Evolutionary conservation across 2,888 invertebrate species (phyloP), one percentile per base, ranked within the genome.

Genomic region (Uropetala carovei): DNA sequence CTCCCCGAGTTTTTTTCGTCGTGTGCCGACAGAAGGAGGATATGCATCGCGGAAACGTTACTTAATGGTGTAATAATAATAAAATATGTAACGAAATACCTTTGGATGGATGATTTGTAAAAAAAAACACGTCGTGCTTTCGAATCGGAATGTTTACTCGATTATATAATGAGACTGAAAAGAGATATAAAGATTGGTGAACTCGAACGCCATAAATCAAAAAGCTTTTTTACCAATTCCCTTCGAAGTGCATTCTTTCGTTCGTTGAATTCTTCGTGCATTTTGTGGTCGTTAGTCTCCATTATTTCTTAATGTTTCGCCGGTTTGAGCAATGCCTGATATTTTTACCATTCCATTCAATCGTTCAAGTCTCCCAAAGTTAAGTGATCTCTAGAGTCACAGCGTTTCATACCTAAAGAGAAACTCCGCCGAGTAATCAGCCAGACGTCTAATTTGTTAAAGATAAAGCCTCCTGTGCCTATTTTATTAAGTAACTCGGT

Each of bases 211-310:
- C 75, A 11, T 10, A 4, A 3, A 10, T 27, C 27, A 27, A 27
- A 75, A 13, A 22, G 5, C 10, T 27, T 75, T 75, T 43, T 43
- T 43, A 43, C 43, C 75, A 0, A 75, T 75, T 27, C 27, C 75
- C 27, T 13, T 75, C 27, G 14, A 13, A 75, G 43, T 43, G 5
- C 43, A 27, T 75, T 27, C 22, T 75, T 75, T 27, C 75, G 22
- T 27, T 75, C 75, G 75, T 75, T 22, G 75, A 75, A 75, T 75
- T 27, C 75, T 27, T 75, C 22, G 22, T 75, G 75, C 75, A 75
- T 75, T 75, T 27, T 75, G 9, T 4, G 27, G 13, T 75, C 0
- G 75, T 18, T 75, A 27, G 22, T 75, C 13, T 75, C 75, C 43
- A 43, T 43, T 43, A 75, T 75, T 75, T 75, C 75, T 75, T 27